Base-by-base conservation (phyloP, 2,888 invertebrate species). In the Embidobia sp. region DNA sequence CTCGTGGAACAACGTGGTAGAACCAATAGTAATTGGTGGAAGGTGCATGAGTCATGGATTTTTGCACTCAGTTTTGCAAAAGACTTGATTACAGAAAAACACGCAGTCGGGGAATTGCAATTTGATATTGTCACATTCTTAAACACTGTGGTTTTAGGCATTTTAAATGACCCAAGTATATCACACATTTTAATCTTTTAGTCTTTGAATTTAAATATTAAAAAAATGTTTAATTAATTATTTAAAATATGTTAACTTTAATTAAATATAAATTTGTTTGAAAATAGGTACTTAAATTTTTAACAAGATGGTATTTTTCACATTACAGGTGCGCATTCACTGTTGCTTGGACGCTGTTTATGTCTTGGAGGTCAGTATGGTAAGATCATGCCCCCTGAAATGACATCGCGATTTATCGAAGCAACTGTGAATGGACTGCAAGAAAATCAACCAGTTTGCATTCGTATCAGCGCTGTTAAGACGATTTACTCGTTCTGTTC, bases 31-130 rank as follows among this genome's bases (percentile, higher is more conserved):
- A 86, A 90, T 67, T 92, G 93, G 92, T 94, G 94, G 94, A 94
- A 94, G 88, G 90, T 93, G 35, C 91, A 91, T 76, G 94, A 94
- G 86, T 91, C 94, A 0, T 91, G 92, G 57, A 92, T 94, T 90
- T 88, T 93, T 22, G 92, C 93, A 1, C 88, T 94, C 3, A 93
- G 93, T 42, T 89, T 90, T 16, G 91, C 91, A 10, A 91, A 91
- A 29, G 90, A 90, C 49, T 76, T 90, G 10, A 84, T 92, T 1
- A 82, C 91, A n/a, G 90, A 90, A 10, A 85, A 85, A 63, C 83
- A 84, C 1, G 79, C 81, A 26, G 70, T 80, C 11, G 87, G 88
- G 31, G 78, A 78, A 8, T 80, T 89, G 35, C 86, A 85, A 5
- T 90, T 89, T 53, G 88, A 90, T 77, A 81, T 90, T 8, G 77